Conservation (phyloP, 2,797 vertebrate genomes). For the Sternarchorhynchus goeldii region DNA sequence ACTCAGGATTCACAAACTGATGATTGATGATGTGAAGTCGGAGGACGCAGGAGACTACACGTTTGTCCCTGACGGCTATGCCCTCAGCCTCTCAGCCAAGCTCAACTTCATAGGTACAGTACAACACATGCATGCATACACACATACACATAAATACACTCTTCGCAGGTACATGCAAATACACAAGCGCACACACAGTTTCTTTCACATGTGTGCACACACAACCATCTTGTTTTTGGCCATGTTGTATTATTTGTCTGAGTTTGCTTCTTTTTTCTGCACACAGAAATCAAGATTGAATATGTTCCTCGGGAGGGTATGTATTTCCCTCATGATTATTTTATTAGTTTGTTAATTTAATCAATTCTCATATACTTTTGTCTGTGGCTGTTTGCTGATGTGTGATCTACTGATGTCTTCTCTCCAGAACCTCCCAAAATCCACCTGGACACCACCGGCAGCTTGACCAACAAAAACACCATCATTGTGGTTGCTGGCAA, state of each 20-base stretch:
- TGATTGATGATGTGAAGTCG: constrained; percentile 81
- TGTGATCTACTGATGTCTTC: background rate
- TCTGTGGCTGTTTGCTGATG: background rate
- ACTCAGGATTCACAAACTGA: constrained; percentile 85
- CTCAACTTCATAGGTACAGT: constrained; percentile 92
- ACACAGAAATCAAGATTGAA: constrained; percentile 87
- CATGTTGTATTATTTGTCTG: background rate
- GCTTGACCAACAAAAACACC: constrained; percentile 73
- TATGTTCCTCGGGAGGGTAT: constrained; percentile 82
- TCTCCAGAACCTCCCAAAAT: constrained; percentile 88
- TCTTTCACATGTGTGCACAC: background rate
- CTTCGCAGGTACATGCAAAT: background rate
- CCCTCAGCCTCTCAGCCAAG: constrained; percentile 86
- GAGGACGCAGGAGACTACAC: constrained; percentile 89
- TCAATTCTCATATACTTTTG: background rate
- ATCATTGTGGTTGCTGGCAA: constrained; percentile 90
- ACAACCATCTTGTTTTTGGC: background rate
- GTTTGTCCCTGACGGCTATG: constrained; percentile 87
- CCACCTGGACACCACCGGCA: constrained; percentile 83
- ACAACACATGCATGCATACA: constrained; percentile 30
- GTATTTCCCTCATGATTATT: background rate
- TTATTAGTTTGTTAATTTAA: background rate
- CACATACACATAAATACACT: background rate
- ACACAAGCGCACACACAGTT: constrained; percentile 15
- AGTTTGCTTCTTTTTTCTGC: constrained; percentile 40